Evolutionary conservation across 2,113 vertebrate species (phyloP).

Genomic region (Lepisosteus osseus): DNA sequence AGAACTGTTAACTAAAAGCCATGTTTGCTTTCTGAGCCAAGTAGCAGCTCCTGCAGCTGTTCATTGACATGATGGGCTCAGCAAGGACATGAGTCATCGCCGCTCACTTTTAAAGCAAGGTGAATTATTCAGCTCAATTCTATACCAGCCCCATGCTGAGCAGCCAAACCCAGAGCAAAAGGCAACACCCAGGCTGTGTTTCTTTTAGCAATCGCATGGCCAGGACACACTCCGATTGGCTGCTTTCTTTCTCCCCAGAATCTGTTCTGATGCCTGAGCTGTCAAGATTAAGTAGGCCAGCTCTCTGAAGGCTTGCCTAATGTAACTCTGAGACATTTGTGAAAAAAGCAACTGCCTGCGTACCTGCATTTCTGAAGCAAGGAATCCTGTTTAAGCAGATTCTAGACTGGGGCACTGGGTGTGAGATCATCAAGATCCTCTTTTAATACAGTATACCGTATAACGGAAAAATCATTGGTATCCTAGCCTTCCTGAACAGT

Average conservation of each 20-base stretch:
- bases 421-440: no score
- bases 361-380: not conserved
- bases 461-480: no score
- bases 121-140: conserved; percentile 62
- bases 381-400: not conserved
- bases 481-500: no score
- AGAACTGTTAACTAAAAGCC: no score
- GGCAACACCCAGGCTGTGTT: conserved; percentile 13
- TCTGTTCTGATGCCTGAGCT: conserved; percentile 24
- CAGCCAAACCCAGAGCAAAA: conserved; percentile 30
- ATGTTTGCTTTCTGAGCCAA: no score
- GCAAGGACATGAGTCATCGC: conserved; percentile 44
- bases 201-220: not conserved
- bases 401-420: not conserved
- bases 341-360: not conserved
- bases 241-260: not conserved
- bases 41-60: no score
- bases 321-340: conserved; percentile 28
- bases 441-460: no score
- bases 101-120: conserved; percentile 43
- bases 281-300: conserved; percentile 33
- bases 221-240: conserved; percentile 15
- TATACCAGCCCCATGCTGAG: conserved; percentile 1
- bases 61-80: not conserved
- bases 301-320: conserved; percentile 30